Conservation (phyloP, 2,888 invertebrate genomes). For the Therioaphis trifolii region DNA sequence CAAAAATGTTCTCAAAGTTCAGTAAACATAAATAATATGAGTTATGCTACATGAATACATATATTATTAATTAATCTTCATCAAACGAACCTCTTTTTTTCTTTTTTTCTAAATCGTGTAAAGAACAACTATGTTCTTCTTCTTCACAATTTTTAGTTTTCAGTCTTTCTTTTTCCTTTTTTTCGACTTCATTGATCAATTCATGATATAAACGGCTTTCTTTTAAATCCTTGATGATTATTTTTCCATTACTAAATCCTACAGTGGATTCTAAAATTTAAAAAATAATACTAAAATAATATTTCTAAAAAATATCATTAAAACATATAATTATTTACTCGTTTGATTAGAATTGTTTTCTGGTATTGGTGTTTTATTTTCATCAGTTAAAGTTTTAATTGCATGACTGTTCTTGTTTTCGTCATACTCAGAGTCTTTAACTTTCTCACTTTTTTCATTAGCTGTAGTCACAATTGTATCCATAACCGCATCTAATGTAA, state of each 20-base stretch:
- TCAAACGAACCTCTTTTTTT: slow-evolving; percentile 37
- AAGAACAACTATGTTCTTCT: slow-evolving; percentile 72
- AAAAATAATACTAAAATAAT: not conserved
- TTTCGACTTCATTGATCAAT: slow-evolving; percentile 76
- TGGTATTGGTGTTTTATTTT: not conserved
- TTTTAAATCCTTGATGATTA: slow-evolving; percentile 78
- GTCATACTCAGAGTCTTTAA: not conserved
- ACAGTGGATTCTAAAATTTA: not conserved
- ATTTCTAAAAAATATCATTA: not conserved
- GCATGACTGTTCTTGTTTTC: not conserved
- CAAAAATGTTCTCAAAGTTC: no score
- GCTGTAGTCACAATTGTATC: slow-evolving; percentile 49
- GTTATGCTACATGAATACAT: not conserved
- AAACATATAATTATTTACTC: not conserved
- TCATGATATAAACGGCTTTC: slow-evolving; percentile 77
- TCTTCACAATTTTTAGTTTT: slow-evolving; percentile 76
- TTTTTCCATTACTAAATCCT: slow-evolving; percentile 70
- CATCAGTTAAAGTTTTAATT: not conserved
- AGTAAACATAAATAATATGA: no score
- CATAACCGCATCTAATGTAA: slow-evolving; percentile 45
- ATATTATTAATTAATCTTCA: not conserved
- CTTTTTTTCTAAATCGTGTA: slow-evolving; percentile 53
- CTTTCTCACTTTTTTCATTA: slow-evolving; percentile 38
- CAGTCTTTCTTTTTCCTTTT: slow-evolving; percentile 72
- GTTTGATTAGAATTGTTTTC: slow-evolving; percentile 24